These are phyloP conservation scores for Gymnorhina tibicen DNA, from an alignment of 2,113 vertebrate genomes.

Conservation along the genomic window DNA sequence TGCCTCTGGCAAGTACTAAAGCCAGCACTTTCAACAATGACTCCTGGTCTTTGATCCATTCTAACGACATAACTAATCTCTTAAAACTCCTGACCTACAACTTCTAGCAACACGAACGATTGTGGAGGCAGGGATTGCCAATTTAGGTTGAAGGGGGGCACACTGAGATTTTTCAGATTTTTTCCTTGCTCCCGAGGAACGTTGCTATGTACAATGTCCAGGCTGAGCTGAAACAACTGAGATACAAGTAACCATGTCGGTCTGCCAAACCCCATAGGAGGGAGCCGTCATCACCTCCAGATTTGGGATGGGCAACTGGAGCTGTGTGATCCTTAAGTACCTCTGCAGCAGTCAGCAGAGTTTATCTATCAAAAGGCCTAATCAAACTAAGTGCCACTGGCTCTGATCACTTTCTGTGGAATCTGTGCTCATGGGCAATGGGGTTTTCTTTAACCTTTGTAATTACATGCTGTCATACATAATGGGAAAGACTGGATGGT, in stretches of 20 bases:
- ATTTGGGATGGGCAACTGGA: not conserved
- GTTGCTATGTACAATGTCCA: not conserved
- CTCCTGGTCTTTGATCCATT: not conserved
- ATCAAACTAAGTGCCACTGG: not conserved
- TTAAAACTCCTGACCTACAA: not conserved
- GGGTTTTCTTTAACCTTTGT: not conserved
- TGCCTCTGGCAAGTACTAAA: not conserved
- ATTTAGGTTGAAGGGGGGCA: not conserved
- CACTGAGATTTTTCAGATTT: not conserved
- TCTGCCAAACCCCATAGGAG: not conserved
- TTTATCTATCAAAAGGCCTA: not conserved
- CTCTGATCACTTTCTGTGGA: not conserved
- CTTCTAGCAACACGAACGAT: not conserved
- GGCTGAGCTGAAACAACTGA: not conserved
- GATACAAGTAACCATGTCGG: not conserved
- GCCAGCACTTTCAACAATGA: not conserved
- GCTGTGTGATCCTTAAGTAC: not conserved
- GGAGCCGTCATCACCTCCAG: not conserved
- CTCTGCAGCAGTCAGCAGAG: not conserved
- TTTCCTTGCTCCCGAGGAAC: not conserved
- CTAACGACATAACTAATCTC: not conserved
- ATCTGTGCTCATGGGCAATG: not conserved
- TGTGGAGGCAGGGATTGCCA: not conserved
- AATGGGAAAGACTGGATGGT: not conserved
- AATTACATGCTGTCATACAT: not conserved